Conservation (phyloP, 2,888 invertebrate species). For the Eupeodes latifasciatus region DNA sequence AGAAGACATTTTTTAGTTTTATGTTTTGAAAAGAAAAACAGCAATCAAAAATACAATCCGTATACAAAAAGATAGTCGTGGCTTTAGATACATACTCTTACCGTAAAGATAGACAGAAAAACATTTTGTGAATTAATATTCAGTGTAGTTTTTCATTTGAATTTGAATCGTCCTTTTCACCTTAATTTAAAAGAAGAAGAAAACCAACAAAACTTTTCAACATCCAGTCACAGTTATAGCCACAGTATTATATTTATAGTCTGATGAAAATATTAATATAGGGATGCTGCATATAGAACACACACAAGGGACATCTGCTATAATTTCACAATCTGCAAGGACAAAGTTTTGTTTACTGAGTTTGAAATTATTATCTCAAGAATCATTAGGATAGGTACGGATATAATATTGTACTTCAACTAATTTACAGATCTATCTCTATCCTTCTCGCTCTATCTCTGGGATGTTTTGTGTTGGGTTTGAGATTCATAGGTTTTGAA, state of each 20-base stretch:
- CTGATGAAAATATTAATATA: constrained; percentile 6
- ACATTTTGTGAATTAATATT: constrained; percentile 27
- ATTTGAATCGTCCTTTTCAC: constrained; percentile 39
- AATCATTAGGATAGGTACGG: constrained; percentile 54
- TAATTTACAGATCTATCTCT: constrained; percentile 28
- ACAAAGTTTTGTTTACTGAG: constrained; percentile 69
- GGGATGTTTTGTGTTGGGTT: not conserved
- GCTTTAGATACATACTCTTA: too few relatives aligned
- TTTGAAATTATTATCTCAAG: constrained; percentile 60
- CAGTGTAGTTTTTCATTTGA: constrained; percentile 37
- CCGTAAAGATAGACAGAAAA: not conserved
- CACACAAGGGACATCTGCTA: not conserved
- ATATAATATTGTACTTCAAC: constrained; percentile 45
- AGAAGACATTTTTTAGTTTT: not conserved
- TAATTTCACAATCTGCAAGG: constrained; percentile 40
- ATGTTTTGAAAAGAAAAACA: not conserved
- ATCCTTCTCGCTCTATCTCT: not conserved
- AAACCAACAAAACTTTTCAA: constrained; percentile 30
- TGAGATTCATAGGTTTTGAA: constrained; percentile 21
- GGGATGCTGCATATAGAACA: not conserved
- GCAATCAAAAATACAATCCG: constrained; percentile 19
- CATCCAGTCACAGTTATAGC: constrained; percentile 16
- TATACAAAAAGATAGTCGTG: not conserved
- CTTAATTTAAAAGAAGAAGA: constrained; percentile 25
- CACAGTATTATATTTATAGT: not conserved